These are phyloP conservation scores for Pluvialis apricaria DNA, from an alignment of 2,113 vertebrate genomes.

Conservation along the genomic window DNA sequence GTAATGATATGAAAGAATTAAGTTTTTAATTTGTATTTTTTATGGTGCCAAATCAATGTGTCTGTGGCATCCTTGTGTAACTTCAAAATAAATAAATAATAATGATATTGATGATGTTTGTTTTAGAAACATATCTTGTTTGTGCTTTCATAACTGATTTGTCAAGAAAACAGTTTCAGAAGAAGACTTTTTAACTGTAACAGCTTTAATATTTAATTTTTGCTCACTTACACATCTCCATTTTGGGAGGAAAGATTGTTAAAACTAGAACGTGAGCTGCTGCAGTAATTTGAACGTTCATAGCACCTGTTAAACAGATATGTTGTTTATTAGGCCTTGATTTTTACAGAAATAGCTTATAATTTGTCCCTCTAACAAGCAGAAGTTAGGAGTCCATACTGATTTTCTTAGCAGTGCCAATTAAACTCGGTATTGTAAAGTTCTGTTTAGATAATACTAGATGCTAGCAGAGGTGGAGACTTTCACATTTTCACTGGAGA, in stretches of 20 bases:
- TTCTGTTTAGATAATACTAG: neutral
- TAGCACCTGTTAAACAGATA: constrained; percentile 8
- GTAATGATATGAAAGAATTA: neutral
- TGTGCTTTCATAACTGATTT: neutral
- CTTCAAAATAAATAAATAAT: neutral
- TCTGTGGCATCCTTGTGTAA: neutral
- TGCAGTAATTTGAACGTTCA: neutral
- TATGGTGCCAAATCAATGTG: neutral
- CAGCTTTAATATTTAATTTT: neutral
- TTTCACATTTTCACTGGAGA: neutral
- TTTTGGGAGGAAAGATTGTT: neutral
- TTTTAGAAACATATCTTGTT: neutral
- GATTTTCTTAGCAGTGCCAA: neutral
- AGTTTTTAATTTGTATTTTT: neutral
- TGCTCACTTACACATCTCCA: neutral
- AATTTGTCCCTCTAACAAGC: neutral
- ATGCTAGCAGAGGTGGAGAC: neutral
- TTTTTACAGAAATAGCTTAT: constrained; percentile 10
- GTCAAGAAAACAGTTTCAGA: neutral
- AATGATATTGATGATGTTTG: neutral
- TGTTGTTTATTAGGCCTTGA: neutral
- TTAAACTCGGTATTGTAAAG: neutral
- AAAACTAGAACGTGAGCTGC: neutral
- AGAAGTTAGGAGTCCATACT: neutral
- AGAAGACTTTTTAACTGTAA: neutral